Evolutionary conservation across 53 echinoderm and acorn worm genomes (phyloP).

Genomic region (Zoroaster sp.): DNA sequence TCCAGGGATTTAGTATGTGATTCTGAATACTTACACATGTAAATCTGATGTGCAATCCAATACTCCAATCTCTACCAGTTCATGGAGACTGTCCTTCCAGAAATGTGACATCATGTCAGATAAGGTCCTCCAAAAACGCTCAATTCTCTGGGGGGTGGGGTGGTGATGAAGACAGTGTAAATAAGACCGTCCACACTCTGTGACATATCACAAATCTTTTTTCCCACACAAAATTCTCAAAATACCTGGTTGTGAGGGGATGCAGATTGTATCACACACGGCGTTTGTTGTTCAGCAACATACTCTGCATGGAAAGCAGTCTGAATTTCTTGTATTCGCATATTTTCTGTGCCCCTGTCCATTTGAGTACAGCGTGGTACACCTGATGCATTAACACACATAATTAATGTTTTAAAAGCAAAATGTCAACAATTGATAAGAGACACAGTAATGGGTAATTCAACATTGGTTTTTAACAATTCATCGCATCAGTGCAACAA

Average conservation of each 20-base stretch:
- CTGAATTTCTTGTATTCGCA: not conserved
- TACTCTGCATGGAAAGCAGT: conserved; percentile 3
- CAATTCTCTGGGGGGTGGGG: conserved; percentile 4
- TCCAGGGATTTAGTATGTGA: too few relatives aligned
- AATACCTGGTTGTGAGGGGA: conserved; percentile 28
- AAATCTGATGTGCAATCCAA: not conserved
- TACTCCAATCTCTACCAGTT: not conserved
- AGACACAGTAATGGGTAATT: not conserved
- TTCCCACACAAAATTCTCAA: not conserved
- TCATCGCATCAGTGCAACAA: not conserved
- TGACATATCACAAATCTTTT: not conserved
- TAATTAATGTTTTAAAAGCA: too few relatives aligned
- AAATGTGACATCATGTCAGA: conserved; percentile 9
- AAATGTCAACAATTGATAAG: not conserved
- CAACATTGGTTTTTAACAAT: not conserved
- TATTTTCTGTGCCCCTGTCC: conserved; percentile 31
- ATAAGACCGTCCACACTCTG: too few relatives aligned
- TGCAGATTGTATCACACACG: not conserved
- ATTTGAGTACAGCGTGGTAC: conserved; percentile 5
- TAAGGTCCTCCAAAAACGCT: conserved; percentile 8
- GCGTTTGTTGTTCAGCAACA: not conserved
- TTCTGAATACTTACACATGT: conserved; percentile 22
- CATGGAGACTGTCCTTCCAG: not conserved
- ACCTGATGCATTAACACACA: conserved; percentile 6
- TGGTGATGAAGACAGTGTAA: not conserved